Evolutionary conservation across 2,888 invertebrate species (phyloP).

Genomic region (Macrophya alboannulata): DNA sequence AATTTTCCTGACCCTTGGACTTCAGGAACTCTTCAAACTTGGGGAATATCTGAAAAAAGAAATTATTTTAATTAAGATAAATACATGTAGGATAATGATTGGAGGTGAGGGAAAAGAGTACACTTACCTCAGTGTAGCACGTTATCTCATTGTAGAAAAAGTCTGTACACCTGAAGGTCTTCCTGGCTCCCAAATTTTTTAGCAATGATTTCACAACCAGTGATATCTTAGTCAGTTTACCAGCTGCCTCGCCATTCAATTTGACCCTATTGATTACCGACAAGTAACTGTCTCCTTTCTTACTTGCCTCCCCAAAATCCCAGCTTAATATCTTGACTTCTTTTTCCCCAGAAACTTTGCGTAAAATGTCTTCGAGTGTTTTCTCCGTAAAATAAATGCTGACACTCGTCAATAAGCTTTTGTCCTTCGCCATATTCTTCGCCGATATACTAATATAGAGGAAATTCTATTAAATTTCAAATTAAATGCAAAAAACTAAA

Average conservation of each 20-base stretch:
- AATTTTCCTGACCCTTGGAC: constrained; percentile 65
- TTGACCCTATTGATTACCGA: constrained; percentile 85
- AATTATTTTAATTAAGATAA: background rate
- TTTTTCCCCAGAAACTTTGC: constrained; percentile 72
- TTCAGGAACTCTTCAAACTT: constrained; percentile 71
- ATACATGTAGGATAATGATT: no score
- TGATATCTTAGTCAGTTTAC: constrained; percentile 79
- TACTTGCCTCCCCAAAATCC: constrained; percentile 79
- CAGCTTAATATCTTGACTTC: constrained; percentile 77
- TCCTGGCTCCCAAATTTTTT: constrained; percentile 83
- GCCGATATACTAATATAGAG: background rate
- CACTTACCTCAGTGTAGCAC: constrained; percentile 82
- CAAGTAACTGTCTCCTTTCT: constrained; percentile 87
- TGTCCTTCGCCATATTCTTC: constrained; percentile 58
- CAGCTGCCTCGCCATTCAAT: constrained; percentile 80
- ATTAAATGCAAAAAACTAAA: background rate
- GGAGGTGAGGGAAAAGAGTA: background rate
- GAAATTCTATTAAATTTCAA: background rate
- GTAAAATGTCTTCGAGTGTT: constrained; percentile 78
- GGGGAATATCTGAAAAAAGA: constrained; percentile 67
- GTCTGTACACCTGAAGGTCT: constrained; percentile 85
- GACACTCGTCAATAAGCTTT: constrained; percentile 62
- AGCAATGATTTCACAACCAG: constrained; percentile 86
- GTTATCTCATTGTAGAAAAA: constrained; percentile 88
- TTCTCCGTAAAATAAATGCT: constrained; percentile 77